Conservation (phyloP, 2,888 invertebrate genomes). For the Diploptera punctata region DNA sequence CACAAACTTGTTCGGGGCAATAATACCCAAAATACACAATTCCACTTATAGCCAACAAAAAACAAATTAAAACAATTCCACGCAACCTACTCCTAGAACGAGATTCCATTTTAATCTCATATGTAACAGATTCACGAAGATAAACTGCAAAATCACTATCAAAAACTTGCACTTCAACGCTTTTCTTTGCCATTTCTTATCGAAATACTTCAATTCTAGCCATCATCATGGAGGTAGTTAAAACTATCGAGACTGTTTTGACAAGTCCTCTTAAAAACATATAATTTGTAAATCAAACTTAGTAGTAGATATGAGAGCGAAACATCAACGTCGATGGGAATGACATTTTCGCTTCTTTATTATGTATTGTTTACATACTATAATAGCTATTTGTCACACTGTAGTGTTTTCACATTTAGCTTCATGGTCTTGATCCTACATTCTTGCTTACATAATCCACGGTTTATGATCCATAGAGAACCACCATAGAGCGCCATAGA, state of each 20-base stretch:
- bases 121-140: slow-evolving; percentile 73
- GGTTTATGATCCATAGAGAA: no score
- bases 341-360: no score
- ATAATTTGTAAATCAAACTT: no score
- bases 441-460: no score
- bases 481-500: no score
- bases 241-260: neutral
- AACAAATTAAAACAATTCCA: slow-evolving; percentile 79
- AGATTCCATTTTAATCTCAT: slow-evolving; percentile 77
- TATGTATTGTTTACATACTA: no score
- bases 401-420: no score
- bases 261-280: neutral
- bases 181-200: slow-evolving; percentile 58
- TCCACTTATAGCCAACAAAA: slow-evolving; percentile 82
- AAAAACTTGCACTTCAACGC: slow-evolving; percentile 80
- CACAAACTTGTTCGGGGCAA: slow-evolving; percentile 82
- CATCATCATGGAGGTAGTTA: slow-evolving; percentile 12
- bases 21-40: slow-evolving; percentile 91
- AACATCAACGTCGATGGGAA: no score
- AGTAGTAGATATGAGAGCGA: no score
- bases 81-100: slow-evolving; percentile 71
- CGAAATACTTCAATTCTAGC: neutral
- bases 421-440: no score
- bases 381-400: no score
- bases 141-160: slow-evolving; percentile 83